Conservation (phyloP, 2,888 invertebrate species). For the Tryphoninae sp. region DNA sequence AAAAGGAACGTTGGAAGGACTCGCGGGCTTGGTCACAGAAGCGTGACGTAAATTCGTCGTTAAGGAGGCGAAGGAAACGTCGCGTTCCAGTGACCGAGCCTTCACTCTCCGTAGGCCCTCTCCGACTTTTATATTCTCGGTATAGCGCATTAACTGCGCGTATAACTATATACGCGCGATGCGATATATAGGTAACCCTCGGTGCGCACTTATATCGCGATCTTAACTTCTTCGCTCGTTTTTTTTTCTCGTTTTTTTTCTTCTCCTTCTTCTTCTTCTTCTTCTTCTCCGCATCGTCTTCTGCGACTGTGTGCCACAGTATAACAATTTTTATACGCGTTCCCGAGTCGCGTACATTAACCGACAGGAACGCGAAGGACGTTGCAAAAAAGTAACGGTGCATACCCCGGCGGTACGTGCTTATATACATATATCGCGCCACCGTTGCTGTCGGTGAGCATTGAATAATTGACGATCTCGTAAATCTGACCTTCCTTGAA, state of each 20-base stretch:
- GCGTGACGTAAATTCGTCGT: constrained; percentile 70
- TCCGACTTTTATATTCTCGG: constrained; percentile 50
- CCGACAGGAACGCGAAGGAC: constrained; percentile 64
- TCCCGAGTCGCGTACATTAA: constrained; percentile 60
- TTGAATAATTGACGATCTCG: not conserved
- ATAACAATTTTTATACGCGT: constrained; percentile 52
- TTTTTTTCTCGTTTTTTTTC: constrained; percentile 23
- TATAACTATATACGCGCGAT: constrained; percentile 9
- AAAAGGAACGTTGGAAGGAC: constrained; percentile 15
- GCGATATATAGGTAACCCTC: constrained; percentile 19
- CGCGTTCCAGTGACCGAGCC: constrained; percentile 69
- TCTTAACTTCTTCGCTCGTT: constrained; percentile 47
- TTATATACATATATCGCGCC: not conserved
- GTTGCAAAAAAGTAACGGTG: constrained; percentile 64
- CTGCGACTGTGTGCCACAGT: constrained; percentile 28
- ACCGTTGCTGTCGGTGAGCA: not conserved
- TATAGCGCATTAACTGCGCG: not conserved
- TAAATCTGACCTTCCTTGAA: not conserved
- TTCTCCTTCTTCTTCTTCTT: constrained; percentile 30
- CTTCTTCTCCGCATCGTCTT: constrained; percentile 13
- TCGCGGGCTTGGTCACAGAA: constrained; percentile 57
- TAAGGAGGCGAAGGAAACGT: constrained; percentile 66
- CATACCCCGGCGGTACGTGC: constrained; percentile 21
- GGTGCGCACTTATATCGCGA: constrained; percentile 61
- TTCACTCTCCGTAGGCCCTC: constrained; percentile 43